Evolutionary conservation across 2,113 vertebrate species (phyloP).

Genomic region (Numenius arquata): DNA sequence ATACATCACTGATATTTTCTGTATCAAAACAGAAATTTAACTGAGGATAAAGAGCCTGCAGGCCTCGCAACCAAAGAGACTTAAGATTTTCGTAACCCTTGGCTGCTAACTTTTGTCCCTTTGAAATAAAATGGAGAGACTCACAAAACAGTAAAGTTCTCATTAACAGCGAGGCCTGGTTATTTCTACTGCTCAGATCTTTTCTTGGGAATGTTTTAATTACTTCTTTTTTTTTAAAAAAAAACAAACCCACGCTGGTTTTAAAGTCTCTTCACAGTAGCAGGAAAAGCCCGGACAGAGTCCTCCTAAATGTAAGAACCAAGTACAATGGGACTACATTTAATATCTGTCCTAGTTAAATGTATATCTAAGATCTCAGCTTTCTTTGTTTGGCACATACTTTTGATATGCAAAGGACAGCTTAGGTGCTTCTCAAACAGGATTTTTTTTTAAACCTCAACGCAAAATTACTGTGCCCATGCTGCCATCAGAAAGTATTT

Average conservation of each 20-base stretch:
- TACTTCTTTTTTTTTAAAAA: neutral
- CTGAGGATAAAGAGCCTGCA: neutral
- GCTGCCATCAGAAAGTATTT: neutral
- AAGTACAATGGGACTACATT: neutral
- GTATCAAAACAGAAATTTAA: neutral
- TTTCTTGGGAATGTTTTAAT: neutral
- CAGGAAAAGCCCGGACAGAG: neutral
- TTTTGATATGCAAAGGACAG: neutral
- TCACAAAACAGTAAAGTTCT: neutral
- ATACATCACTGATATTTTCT: constrained; percentile 10
- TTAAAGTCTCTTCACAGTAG: neutral
- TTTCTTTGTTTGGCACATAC: neutral
- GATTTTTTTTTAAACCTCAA: neutral
- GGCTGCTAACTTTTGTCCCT: neutral
- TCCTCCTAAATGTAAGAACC: neutral
- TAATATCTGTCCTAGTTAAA: neutral
- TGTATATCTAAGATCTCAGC: neutral
- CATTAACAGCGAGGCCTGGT: neutral
- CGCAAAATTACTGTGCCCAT: neutral
- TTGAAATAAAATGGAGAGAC: neutral
- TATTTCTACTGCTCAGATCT: neutral
- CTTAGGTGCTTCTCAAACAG: neutral
- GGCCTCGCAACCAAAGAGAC: neutral
- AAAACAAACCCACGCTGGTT: neutral
- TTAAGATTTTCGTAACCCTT: neutral